phyloP scores from a whole-genome alignment of 2,888 invertebrate genomes.

The Atherix ibis region DNA sequence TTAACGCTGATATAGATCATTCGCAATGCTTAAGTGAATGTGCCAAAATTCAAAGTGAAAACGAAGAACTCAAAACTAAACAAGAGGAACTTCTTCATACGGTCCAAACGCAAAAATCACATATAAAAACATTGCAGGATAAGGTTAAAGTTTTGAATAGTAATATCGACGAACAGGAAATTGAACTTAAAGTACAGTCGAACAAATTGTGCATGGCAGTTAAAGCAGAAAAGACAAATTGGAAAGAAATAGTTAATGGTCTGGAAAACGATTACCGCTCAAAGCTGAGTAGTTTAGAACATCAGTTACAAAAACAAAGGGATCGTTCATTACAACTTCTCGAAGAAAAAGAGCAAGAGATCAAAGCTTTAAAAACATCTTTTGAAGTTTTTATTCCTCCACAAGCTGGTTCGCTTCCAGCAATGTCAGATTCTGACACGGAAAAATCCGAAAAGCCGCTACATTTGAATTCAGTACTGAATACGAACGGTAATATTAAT shows the following conservation, averaged over 20 bases:
- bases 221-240: constrained; percentile 24
- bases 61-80: constrained; percentile 44
- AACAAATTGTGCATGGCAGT: constrained; percentile 40
- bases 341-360: constrained; percentile 65
- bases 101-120: constrained; percentile 35
- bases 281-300: constrained; percentile 45
- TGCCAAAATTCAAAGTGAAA: constrained; percentile 44
- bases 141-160: constrained; percentile 44
- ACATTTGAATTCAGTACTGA: constrained; percentile 10
- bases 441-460: constrained; percentile 3
- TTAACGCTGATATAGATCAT: constrained; percentile 33
- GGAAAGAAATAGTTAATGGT: constrained; percentile 22
- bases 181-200: constrained; percentile 42
- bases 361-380: constrained; percentile 41
- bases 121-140: constrained; percentile 49
- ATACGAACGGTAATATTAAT: constrained; percentile 14
- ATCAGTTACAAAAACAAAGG: constrained; percentile 61
- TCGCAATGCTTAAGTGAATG: constrained; percentile 48
- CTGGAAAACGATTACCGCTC: constrained; percentile 37
- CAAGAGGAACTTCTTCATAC: constrained; percentile 18
- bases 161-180: constrained; percentile 47
- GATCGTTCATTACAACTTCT: constrained; percentile 61
- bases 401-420: constrained; percentile 13
- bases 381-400: constrained; percentile 36
- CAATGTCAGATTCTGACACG: too few relatives aligned